Evolutionary conservation across 92 coral and sea anemone species (phyloP).

Genomic region (Hydrozoanthus gracilis): DNA sequence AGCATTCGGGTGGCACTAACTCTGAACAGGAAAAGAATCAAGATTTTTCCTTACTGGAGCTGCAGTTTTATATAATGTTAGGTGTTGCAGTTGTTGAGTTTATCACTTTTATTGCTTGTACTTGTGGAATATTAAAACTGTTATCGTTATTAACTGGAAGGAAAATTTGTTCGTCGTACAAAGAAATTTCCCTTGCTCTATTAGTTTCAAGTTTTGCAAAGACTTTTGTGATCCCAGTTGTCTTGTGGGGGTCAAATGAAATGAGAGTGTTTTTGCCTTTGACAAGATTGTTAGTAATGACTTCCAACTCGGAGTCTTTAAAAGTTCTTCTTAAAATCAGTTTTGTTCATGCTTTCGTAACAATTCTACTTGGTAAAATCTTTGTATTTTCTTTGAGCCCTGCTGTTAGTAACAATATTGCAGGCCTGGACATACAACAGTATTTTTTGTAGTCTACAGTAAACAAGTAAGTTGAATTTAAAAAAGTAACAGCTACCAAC

Average conservation of each 20-base stretch:
- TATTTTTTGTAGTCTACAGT: too few relatives aligned
- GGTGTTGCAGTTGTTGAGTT: conserved; percentile 26
- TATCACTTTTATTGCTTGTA: conserved; percentile 12
- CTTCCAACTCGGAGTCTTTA: conserved; percentile 72
- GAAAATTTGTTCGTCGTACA: conserved; percentile 15
- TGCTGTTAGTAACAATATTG: neutral
- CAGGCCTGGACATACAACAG: neutral
- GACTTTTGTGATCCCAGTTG: conserved; percentile 74
- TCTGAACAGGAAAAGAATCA: conserved; percentile 32
- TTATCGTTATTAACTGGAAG: neutral
- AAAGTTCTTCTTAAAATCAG: conserved; percentile 37
- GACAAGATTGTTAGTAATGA: conserved; percentile 68
- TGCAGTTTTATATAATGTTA: conserved; percentile 76
- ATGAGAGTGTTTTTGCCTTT: conserved; percentile 56
- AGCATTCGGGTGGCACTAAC: conserved; percentile 31
- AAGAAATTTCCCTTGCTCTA: conserved; percentile 60
- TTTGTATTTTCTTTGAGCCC: conserved; percentile 6
- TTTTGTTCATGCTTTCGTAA: conserved; percentile 1
- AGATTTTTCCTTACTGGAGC: conserved; percentile 63
- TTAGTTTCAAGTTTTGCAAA: conserved; percentile 82
- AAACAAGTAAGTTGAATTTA: too few relatives aligned
- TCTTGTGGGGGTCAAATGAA: conserved; percentile 68
- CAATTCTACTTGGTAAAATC: conserved; percentile 14
- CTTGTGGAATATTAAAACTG: neutral
- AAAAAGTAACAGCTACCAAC: too few relatives aligned